phyloP scores from a whole-genome alignment of 2,888 invertebrate species.

The Priocnemis perturbator region DNA sequence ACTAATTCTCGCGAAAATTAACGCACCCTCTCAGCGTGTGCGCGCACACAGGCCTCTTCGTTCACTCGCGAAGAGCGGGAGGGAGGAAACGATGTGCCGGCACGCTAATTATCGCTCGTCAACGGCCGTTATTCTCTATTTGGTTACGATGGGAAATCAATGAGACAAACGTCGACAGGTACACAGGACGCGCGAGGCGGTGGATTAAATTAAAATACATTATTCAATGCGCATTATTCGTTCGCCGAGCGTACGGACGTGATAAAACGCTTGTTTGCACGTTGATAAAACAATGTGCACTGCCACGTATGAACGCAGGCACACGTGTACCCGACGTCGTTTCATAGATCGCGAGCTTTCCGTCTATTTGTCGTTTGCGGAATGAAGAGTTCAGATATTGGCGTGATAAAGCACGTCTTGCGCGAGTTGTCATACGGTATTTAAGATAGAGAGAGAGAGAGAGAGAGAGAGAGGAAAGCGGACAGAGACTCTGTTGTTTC shows the following conservation, averaged over 20 bases:
- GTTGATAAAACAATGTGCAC: slow-evolving; percentile 27
- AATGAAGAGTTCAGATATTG: too few relatives aligned
- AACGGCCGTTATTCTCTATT: slow-evolving; percentile 23
- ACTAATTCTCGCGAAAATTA: too few relatives aligned
- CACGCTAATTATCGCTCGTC: slow-evolving; percentile 37
- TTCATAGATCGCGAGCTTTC: not conserved
- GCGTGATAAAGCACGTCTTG: too few relatives aligned
- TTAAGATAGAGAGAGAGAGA: too few relatives aligned
- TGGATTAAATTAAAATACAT: slow-evolving; percentile 49
- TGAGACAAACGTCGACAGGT: slow-evolving; percentile 43
- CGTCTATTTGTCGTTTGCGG: slow-evolving; percentile 24
- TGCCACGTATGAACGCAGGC: not conserved
- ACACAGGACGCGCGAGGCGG: slow-evolving; percentile 30
- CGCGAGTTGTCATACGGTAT: too few relatives aligned
- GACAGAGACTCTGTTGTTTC: too few relatives aligned
- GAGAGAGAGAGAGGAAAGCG: too few relatives aligned
- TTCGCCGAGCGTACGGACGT: slow-evolving; percentile 33
- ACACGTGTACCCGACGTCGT: not conserved
- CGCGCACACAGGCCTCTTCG: slow-evolving; percentile 6
- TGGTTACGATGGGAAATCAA: slow-evolving; percentile 34
- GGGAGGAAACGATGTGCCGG: slow-evolving; percentile 13
- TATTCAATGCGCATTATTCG: slow-evolving; percentile 38
- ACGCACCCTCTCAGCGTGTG: slow-evolving; percentile 17
- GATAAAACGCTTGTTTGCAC: slow-evolving; percentile 39
- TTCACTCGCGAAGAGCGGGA: not conserved